phyloP scores from a whole-genome alignment of 2,113 vertebrate genomes.

The Canis aureus region DNA sequence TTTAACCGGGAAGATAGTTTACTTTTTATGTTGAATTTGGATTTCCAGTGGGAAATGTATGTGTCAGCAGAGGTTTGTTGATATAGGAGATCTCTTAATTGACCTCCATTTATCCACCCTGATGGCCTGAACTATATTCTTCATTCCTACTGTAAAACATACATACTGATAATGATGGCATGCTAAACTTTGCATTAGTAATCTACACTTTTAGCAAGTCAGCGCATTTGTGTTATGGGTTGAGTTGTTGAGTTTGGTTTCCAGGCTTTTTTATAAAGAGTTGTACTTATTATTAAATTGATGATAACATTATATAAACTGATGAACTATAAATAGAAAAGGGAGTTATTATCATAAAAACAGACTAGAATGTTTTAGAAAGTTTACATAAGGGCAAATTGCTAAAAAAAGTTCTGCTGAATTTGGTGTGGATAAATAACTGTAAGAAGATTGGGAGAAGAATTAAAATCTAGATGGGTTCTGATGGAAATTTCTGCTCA shows the following conservation, averaged over 20 bases:
- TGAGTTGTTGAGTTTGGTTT: not conserved
- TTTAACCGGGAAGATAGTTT: not conserved
- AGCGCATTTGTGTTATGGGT: not conserved
- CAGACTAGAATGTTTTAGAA: conserved; percentile 16
- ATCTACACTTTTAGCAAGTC: not conserved
- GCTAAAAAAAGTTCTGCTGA: conserved; percentile 10
- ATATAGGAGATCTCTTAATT: not conserved
- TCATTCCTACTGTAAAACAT: not conserved
- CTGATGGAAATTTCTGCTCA: not conserved
- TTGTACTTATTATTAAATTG: not conserved
- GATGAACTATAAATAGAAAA: conserved; percentile 36
- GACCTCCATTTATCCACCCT: not conserved
- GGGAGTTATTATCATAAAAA: not conserved
- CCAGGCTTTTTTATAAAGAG: not conserved
- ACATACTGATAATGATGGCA: not conserved
- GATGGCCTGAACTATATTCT: conserved; percentile 6
- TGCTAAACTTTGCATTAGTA: not conserved
- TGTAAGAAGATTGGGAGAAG: not conserved
- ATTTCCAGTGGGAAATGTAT: not conserved
- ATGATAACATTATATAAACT: conserved; percentile 4
- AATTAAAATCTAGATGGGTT: conserved; percentile 6
- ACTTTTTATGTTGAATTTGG: not conserved
- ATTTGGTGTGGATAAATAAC: not conserved
- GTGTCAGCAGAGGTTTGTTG: not conserved
- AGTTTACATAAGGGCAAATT: not conserved